phyloP scores from a whole-genome alignment of 2,113 vertebrate genomes.

The Myotis lucifugus region DNA sequence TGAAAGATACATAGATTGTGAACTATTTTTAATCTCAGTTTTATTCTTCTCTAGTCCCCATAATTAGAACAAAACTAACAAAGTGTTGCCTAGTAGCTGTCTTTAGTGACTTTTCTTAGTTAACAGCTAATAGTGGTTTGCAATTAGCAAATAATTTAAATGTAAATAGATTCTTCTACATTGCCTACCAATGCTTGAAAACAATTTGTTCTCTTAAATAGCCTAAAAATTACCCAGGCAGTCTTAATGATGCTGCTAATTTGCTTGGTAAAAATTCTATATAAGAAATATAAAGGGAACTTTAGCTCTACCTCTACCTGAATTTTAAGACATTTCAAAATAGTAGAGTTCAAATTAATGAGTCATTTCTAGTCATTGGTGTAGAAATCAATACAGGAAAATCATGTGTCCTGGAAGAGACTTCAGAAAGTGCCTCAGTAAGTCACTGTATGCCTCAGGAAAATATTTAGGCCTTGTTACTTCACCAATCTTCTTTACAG shows the following conservation, averaged over 20 bases:
- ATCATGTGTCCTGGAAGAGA: background rate
- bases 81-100: conserved; percentile 54
- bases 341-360: background rate
- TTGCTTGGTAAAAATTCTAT: conserved; percentile 50
- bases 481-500: background rate
- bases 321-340: background rate
- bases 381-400: background rate
- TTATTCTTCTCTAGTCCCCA: conserved; percentile 55
- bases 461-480: background rate
- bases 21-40: conserved; percentile 49
- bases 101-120: conserved; percentile 67
- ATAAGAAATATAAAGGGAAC: background rate
- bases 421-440: background rate
- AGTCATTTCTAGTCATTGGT: background rate
- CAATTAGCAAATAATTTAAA: conserved; percentile 78
- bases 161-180: conserved; percentile 74
- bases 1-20: conserved; percentile 12
- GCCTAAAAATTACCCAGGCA: conserved; percentile 56
- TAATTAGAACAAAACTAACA: conserved; percentile 62
- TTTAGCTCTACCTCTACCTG: background rate
- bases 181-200: conserved; percentile 65
- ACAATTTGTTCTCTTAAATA: conserved; percentile 72
- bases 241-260: conserved; percentile 52
- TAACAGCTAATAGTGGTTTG: conserved; percentile 78
- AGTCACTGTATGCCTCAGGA: background rate